phyloP scores from a whole-genome alignment of 2,888 invertebrate genomes.

The Hyles lineata region DNA sequence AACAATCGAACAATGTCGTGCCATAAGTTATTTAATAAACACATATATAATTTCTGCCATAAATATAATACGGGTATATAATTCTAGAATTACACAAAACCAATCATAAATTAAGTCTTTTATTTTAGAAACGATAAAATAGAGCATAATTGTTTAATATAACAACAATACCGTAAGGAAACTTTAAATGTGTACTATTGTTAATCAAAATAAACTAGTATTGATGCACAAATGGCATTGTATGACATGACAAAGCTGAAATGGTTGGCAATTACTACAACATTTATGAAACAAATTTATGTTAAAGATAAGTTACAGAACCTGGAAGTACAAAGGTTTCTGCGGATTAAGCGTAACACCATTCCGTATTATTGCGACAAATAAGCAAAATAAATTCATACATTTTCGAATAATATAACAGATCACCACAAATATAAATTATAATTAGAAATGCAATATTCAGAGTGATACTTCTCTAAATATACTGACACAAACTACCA shows the following conservation, averaged over 20 bases:
- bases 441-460: constrained; percentile 60
- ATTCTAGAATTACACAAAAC: constrained; percentile 34
- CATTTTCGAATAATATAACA: constrained; percentile 32
- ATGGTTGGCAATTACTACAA: constrained; percentile 9
- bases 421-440: constrained; percentile 48
- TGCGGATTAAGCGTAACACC: constrained; percentile 7
- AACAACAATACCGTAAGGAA: constrained; percentile 79
- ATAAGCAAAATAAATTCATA: constrained; percentile 17
- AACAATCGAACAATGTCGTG: not conserved
- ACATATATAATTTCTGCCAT: not conserved
- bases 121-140: constrained; percentile 83
- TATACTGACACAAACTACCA: constrained; percentile 66
- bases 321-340: not conserved
- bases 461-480: constrained; percentile 55
- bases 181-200: constrained; percentile 58
- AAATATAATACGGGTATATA: constrained; percentile 30
- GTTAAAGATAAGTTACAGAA: constrained; percentile 4
- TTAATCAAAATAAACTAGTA: constrained; percentile 54
- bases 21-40: not conserved
- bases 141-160: constrained; percentile 80
- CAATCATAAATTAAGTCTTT: constrained; percentile 80
- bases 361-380: constrained; percentile 15
- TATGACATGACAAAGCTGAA: constrained; percentile 38
- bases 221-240: constrained; percentile 51
- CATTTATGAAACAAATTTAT: constrained; percentile 9